Evolutionary conservation across 1,140 invertebrate species (phyloP), one percentile per base, ranked within the genome.

Genomic region (Colletes gigas): DNA sequence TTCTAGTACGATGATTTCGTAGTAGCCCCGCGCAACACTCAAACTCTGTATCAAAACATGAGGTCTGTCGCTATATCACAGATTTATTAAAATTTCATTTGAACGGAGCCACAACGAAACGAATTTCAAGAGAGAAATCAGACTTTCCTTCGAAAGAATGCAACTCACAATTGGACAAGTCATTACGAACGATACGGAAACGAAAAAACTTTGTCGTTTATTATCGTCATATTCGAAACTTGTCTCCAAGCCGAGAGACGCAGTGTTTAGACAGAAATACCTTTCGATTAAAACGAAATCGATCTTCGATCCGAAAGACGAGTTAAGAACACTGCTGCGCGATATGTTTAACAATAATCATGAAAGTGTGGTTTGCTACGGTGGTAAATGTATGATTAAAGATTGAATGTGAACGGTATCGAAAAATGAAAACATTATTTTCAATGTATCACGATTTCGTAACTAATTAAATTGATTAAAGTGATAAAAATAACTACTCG

Each of bases 11-110:
- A 59, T 59, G 19, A 71, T 83, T 69, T 86, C 81, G 83, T 80
- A 73, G 78, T 75, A 68, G 74, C 73, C 66, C 80, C 69, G 86
- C 63, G 72, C 76, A 83, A 81, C 66, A 83, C 41, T 85, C 85
- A 83, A 88, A 88, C 77, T 90, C 84, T 81, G 82, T 89, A 89
- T 88, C 83, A 91, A 91, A 92, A 88, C 85, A 88, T 90, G 89
- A 92, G 90, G 88, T 89, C 82, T 90, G 90, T 89, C 83, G 78
- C 90, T 91, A 92, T 93, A 93, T 93, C 92, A 93, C 92, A 93
- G 91, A 92, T 92, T 92, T 90, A 87, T 89, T 85, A 91, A 90
- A 86, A 87, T 88, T 92, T 91, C 83, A 82, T 71, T 76, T 75
- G 70, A 85, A 76, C 83, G 74, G 84, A 74, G 83, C 86, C 84